Conservation (phyloP, 2,113 vertebrate genomes). For the Pterocles orientalis region DNA sequence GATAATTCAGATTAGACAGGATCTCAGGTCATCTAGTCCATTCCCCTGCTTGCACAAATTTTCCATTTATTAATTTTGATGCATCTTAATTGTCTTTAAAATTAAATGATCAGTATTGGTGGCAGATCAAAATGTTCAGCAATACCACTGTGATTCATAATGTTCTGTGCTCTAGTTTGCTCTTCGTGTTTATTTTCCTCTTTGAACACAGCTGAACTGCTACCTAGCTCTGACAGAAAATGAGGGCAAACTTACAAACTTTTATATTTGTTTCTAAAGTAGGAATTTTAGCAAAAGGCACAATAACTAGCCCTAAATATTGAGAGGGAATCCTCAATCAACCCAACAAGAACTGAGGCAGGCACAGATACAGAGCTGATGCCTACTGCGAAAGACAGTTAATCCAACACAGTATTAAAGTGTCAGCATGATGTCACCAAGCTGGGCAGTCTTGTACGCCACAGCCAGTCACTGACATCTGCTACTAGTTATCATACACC, state of each 20-base stretch:
- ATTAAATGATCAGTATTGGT: not conserved
- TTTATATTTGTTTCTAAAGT: not conserved
- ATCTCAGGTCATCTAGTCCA: not conserved
- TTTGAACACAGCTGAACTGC: not conserved
- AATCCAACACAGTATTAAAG: not conserved
- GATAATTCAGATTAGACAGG: not conserved
- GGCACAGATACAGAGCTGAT: not conserved
- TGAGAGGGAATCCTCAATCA: not conserved
- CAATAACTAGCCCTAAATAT: not conserved
- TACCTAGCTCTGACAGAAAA: not conserved
- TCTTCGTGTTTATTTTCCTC: not conserved
- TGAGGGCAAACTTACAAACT: not conserved
- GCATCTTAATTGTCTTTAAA: not conserved
- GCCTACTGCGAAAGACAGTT: not conserved
- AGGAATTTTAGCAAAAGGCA: not conserved
- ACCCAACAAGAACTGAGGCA: not conserved
- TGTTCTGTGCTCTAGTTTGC: not conserved
- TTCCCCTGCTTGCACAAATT: not conserved
- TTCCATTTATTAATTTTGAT: not conserved
- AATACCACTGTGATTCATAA: not conserved
- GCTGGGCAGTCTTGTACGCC: not conserved
- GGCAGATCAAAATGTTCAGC: not conserved
- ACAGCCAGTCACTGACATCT: not conserved
- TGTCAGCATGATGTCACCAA: not conserved
- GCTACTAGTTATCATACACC: accelerated